Evolutionary conservation across 92 coral and sea anemone species (phyloP), one percentile per base, ranked within the genome.

Genomic region (Epizoanthus ramosus): DNA sequence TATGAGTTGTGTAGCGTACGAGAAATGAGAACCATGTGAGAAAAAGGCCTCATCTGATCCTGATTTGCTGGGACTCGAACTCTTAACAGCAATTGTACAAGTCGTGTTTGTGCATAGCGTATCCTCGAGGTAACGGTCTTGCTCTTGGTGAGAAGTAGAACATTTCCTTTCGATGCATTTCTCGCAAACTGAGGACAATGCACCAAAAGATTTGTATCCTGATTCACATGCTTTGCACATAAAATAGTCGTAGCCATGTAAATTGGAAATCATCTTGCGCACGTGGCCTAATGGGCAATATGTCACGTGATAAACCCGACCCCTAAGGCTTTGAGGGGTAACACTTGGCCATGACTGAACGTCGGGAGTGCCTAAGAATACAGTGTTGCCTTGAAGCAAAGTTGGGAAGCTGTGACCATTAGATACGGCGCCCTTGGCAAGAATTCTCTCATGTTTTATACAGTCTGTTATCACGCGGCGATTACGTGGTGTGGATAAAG

Each of bases 151-250:
- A 1, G 75, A 37, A 4, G 69, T 52, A 9, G 73, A 47, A 66
- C 92, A 89, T 18, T 8, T 53, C 37, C 70, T 66, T 47, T 57
- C 68, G 2, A 14, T n/a, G 75, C 92, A 89, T 39, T 56, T 57
- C 14, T 80, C 57, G 63, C 92, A 89, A 17, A n/a, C 56, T 3
- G 85, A 58, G 0, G 63, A 7, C 72, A 81, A 73, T n/a, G 87
- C 90, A 8, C 92, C 92, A 75, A 87, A 92, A 12, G 93, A 85
- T 65, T 84, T 69, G 73, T 86, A 63, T 4, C 92, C 97, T 4
- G 22, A 33, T 43, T 91, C 73, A 60, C 97, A 92, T 17, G 88
- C 85, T 18, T 65, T 35, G 68, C 90, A 87, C 74, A 65, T 58
- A 45, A 68, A 63, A 9, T 28, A n/a, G 37, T 52, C 75, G 28